Base-by-base conservation (phyloP, 2,113 vertebrate genomes). In the Oophaga pumilio region DNA sequence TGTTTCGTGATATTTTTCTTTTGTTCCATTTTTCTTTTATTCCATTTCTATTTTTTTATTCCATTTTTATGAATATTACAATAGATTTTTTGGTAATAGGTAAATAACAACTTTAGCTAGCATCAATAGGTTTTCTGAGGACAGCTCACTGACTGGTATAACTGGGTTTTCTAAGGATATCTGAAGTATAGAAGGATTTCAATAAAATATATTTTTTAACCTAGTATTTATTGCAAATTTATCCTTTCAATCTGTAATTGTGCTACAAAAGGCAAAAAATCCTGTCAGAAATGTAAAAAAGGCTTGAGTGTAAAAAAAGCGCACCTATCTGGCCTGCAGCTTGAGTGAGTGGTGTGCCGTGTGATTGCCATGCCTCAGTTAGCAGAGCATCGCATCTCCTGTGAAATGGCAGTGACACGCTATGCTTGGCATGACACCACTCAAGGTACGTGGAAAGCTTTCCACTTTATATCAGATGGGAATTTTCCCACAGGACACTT, bases 381-480 rank as follows among this genome's bases (percentile, higher is more conserved):
- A 73, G 87, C 87, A 88, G 71, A 82, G 59, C 80, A 84, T 88
- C 87, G 84, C 76, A 88, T 84, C 59, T 84, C 73, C 80, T 84
- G 87, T 77, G 57, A 84, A 88, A 88, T 88, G 87, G 80, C 87
- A 88, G 71, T 84, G 87, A 88, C 87, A 88, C 73, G 49, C 80
- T 73, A 76, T 88, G 80, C 87, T 77, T 84, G 81, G 81, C 71
- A 88, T 88, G 81, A 88, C 87, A 88, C 87, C 73, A 84, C 71
- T 88, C 80, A n/a, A 22, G 71, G 71, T 84, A 77, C 73, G 50
- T n/a, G 15, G 49, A 83, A 53, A 56, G 87, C 87, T 84, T 88
- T 76, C 73, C 87, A 76, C 66, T 88, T 84, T 84, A 88, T 77
- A 64, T n/a, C 80, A 83, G 71, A 77, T 68, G 12, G 60, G 60